These are phyloP conservation scores for Piaya cayana DNA, from an alignment of 2,113 vertebrate genomes.

Conservation along the genomic window DNA sequence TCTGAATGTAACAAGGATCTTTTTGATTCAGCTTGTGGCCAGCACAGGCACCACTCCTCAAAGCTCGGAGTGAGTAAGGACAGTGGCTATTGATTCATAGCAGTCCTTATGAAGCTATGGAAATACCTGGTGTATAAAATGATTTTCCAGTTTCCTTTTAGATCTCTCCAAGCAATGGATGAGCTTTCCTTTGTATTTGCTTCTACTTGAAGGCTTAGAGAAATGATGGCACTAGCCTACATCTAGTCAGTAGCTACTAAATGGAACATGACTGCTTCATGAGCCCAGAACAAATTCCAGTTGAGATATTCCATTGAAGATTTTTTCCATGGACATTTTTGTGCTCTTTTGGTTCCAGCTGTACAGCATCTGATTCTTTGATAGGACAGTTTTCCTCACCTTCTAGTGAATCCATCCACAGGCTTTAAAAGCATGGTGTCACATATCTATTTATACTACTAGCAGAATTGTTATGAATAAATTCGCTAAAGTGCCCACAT, in stretches of 20 bases:
- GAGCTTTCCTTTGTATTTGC: neutral
- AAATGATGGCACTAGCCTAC: neutral
- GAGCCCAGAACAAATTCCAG: neutral
- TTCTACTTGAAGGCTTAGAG: neutral
- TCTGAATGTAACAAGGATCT: neutral
- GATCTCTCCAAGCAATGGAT: neutral
- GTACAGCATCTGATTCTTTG: fast-evolving
- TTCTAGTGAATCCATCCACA: neutral
- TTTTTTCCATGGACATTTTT: neutral
- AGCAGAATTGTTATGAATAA: neutral
- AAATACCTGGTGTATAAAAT: neutral
- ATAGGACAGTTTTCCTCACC: neutral
- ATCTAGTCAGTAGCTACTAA: neutral
- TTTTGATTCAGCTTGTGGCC: neutral
- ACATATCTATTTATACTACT: neutral
- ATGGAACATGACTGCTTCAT: neutral
- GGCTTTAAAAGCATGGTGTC: neutral
- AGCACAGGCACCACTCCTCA: neutral
- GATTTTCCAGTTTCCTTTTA: neutral
- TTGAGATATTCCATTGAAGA: neutral
- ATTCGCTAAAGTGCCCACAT: neutral
- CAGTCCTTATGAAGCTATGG: neutral
- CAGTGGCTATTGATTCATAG: neutral
- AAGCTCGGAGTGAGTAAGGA: neutral
- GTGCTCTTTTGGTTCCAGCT: neutral